A percentile compares a stretch with the other conserved stretches of the same genome.
phyloP scores from a whole-genome alignment of 2,888 invertebrate species.

The Melipona beecheii region DNA sequence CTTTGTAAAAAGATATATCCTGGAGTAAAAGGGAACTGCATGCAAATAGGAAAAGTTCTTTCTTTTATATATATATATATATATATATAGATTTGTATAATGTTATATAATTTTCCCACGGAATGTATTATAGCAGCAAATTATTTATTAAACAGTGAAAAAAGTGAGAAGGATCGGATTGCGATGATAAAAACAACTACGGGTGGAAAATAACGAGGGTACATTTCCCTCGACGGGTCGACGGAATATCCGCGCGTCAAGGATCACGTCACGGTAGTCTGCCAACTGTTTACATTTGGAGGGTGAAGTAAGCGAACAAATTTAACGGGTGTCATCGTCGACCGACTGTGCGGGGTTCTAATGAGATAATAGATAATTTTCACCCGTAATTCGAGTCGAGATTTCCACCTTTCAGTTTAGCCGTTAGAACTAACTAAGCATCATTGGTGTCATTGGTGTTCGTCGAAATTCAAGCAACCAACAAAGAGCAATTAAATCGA shows the following conservation, averaged over 20 bases:
- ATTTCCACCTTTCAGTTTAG: neutral
- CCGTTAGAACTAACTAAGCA: too few species aligned
- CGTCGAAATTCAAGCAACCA: neutral
- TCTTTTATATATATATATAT: too few species aligned
- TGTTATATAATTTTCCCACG: too few species aligned
- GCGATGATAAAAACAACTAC: neutral
- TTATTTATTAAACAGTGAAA: constrained; percentile 19
- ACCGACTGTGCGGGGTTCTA: neutral
- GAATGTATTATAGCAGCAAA: neutral
- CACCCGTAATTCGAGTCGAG: neutral
- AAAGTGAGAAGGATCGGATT: neutral
- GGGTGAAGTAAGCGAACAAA: constrained; percentile 74
- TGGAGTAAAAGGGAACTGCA: too few species aligned
- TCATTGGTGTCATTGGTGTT: neutral
- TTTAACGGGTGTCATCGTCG: constrained; percentile 63
- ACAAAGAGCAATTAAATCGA: constrained; percentile 42
- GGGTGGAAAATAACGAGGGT: constrained; percentile 45
- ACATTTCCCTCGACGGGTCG: constrained; percentile 12
- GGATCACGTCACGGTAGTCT: constrained; percentile 43
- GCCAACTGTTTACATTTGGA: constrained; percentile 42
- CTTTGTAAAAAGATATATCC: too few species aligned
- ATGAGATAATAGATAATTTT: constrained; percentile 39
- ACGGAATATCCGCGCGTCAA: constrained; percentile 25
- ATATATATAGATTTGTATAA: too few species aligned
- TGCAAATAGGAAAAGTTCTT: too few species aligned